A percentile compares a stretch with the other conserved stretches of the same genome.
Evolutionary conservation across 2,113 vertebrate species (phyloP).

Genomic region (Neofelis nebulosa): DNA sequence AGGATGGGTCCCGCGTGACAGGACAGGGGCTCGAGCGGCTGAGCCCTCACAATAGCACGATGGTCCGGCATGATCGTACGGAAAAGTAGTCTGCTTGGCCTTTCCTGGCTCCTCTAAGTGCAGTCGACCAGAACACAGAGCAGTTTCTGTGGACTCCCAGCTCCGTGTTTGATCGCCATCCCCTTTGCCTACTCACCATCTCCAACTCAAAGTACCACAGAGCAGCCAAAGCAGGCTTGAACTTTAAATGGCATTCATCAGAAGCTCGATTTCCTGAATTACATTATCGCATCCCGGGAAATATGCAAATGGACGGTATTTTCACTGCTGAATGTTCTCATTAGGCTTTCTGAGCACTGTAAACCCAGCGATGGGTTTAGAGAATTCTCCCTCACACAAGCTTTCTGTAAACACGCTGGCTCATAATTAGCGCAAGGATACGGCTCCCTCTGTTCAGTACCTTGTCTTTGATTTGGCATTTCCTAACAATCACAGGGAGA

Average conservation of each 20-base stretch:
- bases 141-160: background rate
- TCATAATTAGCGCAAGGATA: constrained; percentile 59
- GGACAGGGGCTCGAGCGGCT: accelerated
- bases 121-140: background rate
- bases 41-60: accelerated
- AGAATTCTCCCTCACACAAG: background rate
- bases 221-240: background rate
- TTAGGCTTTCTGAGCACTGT: background rate
- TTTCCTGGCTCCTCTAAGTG: too few relatives aligned
- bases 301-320: background rate
- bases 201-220: background rate
- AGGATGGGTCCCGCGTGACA: accelerated
- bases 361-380: accelerated
- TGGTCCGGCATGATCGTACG: accelerated
- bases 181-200: accelerated
- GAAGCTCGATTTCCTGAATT: background rate
- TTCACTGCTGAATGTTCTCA: background rate
- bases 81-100: accelerated
- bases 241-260: constrained; percentile 31
- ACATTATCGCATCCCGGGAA: background rate
- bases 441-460: constrained; percentile 50
- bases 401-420: constrained; percentile 49
- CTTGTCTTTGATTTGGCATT: background rate
- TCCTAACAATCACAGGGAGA: constrained; percentile 51
- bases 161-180: background rate